These are phyloP conservation scores for Smutsia gigantea DNA, from an alignment of 2,797 vertebrate genomes.

Conservation along the genomic window DNA sequence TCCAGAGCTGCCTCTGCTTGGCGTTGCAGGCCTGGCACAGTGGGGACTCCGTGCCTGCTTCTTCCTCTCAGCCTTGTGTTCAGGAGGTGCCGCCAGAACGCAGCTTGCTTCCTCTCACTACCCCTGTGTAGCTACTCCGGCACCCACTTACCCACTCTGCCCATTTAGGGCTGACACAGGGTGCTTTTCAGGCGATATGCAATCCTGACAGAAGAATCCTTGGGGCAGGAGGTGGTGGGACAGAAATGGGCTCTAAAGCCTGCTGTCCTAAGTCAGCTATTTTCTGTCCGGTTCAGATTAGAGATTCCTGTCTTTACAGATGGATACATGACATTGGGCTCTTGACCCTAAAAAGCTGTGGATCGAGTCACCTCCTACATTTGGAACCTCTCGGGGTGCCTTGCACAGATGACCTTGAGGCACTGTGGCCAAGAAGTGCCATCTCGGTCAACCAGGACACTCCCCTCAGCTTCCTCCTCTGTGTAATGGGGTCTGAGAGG, in stretches of 20 bases:
- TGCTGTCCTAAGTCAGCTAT: background rate
- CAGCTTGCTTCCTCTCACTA: background rate
- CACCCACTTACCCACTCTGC: background rate
- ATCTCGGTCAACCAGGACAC: accelerated
- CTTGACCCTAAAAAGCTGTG: background rate
- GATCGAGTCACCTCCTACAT: background rate
- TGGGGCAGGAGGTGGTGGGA: background rate
- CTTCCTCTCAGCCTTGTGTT: background rate
- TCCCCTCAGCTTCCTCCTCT: background rate
- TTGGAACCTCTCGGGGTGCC: background rate
- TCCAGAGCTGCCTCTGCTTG: background rate
- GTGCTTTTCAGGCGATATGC: background rate
- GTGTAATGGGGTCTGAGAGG: background rate
- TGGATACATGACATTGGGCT: background rate
- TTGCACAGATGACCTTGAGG: background rate
- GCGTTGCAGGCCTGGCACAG: background rate
- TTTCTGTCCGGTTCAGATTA: background rate
- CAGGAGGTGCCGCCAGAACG: background rate
- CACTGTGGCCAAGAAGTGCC: background rate
- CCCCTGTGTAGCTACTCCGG: background rate
- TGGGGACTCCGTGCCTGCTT: background rate
- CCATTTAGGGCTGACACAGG: background rate
- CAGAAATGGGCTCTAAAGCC: background rate
- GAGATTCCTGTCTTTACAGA: background rate
- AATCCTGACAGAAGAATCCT: background rate